phyloP scores from a whole-genome alignment of 1,140 invertebrate genomes.

The Leucophenga varia region DNA sequence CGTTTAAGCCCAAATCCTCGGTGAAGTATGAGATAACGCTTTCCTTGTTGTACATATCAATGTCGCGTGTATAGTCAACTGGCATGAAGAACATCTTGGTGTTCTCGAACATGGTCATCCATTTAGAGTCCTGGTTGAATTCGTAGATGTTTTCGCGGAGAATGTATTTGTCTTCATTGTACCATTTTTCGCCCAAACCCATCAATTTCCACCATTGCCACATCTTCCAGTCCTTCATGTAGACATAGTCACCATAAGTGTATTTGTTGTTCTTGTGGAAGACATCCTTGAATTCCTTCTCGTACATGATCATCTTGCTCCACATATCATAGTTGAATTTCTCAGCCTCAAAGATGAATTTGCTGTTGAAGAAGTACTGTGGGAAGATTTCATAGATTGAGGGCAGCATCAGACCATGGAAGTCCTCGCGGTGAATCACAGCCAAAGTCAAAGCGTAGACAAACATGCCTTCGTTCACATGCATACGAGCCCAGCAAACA shows the following conservation, averaged over 20 bases:
- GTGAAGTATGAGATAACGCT: slow-evolving; percentile 70
- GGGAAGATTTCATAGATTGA: slow-evolving; percentile 67
- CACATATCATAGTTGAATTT: slow-evolving; percentile 49
- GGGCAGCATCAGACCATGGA: slow-evolving; percentile 62
- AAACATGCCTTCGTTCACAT: slow-evolving; percentile 66
- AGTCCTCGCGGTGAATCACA: slow-evolving; percentile 62
- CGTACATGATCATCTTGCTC: slow-evolving; percentile 46
- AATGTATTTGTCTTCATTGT: slow-evolving; percentile 37
- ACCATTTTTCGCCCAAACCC: slow-evolving; percentile 46
- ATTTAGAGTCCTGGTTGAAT: slow-evolving; percentile 36
- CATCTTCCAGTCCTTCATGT: slow-evolving; percentile 51
- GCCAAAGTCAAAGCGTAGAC: slow-evolving; percentile 63
- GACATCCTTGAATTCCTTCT: slow-evolving; percentile 62
- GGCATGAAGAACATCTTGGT: slow-evolving; percentile 43
- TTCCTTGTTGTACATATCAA: slow-evolving; percentile 62
- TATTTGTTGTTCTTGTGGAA: slow-evolving; percentile 57
- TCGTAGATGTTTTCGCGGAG: slow-evolving; percentile 44
- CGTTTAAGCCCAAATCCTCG: slow-evolving; percentile 70
- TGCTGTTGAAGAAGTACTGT: slow-evolving; percentile 63
- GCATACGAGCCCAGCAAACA: slow-evolving; percentile 62
- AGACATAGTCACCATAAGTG: slow-evolving; percentile 35
- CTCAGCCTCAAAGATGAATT: slow-evolving; percentile 61
- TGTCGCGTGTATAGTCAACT: slow-evolving; percentile 58
- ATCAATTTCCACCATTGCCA: slow-evolving; percentile 55
- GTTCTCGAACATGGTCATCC: slow-evolving; percentile 37